phyloP scores from a whole-genome alignment of 2,888 invertebrate genomes.

The Keiferia lycopersicella region DNA sequence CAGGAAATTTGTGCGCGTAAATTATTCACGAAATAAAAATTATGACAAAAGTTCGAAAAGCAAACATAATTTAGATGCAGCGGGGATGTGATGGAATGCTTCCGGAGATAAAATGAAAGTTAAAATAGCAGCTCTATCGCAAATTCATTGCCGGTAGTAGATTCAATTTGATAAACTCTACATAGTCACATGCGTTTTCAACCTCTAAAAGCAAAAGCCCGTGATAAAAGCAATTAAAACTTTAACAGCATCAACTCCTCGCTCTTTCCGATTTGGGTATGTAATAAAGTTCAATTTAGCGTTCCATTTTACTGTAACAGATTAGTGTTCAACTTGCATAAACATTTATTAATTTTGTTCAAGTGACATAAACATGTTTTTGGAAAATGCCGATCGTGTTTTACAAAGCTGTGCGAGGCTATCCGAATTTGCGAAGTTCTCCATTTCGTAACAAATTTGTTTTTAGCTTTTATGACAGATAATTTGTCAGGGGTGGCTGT shows the following conservation, averaged over 20 bases:
- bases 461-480: slow-evolving; percentile 77
- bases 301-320: slow-evolving; percentile 49
- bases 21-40: slow-evolving; percentile 7
- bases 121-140: slow-evolving; percentile 40
- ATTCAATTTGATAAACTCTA: slow-evolving; percentile 64
- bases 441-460: slow-evolving; percentile 73
- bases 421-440: slow-evolving; percentile 65
- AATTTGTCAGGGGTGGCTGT: slow-evolving; percentile 76
- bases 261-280: slow-evolving; percentile 53
- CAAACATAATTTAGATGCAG: slow-evolving; percentile 18
- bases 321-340: slow-evolving; percentile 33
- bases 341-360: slow-evolving; percentile 26
- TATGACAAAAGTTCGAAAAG: slow-evolving; percentile 1
- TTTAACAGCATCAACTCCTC: slow-evolving; percentile 67
- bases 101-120: slow-evolving; percentile 35
- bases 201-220: slow-evolving; percentile 62
- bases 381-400: slow-evolving; percentile 28
- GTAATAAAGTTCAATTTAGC: slow-evolving; percentile 54
- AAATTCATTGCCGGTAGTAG: slow-evolving; percentile 53
- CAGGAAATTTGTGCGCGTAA: neutral
- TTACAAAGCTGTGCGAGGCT: slow-evolving; percentile 54
- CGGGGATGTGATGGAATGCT: slow-evolving; percentile 17
- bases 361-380: slow-evolving; percentile 21
- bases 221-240: slow-evolving; percentile 77
- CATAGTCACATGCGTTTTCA: slow-evolving; percentile 61